These are phyloP conservation scores for Phaonia tiefii DNA, from an alignment of 2,888 invertebrate species.

Conservation along the genomic window DNA sequence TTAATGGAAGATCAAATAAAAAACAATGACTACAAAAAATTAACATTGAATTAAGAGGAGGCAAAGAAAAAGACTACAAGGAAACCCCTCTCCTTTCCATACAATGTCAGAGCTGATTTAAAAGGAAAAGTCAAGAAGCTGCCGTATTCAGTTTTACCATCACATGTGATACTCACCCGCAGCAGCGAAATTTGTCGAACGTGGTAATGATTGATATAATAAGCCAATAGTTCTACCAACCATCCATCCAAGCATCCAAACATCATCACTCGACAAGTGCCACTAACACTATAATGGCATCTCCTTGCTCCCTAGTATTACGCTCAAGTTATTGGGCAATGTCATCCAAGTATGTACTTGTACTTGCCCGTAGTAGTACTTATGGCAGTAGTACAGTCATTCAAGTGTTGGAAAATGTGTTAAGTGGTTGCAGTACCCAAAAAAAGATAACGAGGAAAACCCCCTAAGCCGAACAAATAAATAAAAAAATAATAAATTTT, in stretches of 20 bases:
- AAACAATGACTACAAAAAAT: slow-evolving; percentile 38
- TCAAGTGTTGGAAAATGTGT: slow-evolving; percentile 46
- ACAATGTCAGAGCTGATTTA: slow-evolving; percentile 41
- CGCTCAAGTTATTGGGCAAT: slow-evolving; percentile 62
- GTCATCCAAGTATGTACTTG: slow-evolving; percentile 59
- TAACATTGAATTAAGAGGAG: slow-evolving; percentile 60
- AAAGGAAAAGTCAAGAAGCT: too few species aligned
- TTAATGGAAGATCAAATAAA: slow-evolving; percentile 53
- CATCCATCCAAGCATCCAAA: slow-evolving; percentile 52
- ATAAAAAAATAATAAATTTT: too few species aligned
- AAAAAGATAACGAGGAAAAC: not conserved
- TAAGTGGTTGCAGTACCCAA: too few species aligned
- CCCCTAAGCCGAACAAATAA: too few species aligned
- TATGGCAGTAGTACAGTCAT: too few species aligned
- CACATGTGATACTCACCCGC: too few species aligned
- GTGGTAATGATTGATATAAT: too few species aligned
- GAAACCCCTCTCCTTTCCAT: slow-evolving; percentile 34
- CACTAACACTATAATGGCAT: slow-evolving; percentile 56
- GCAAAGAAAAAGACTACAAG: slow-evolving; percentile 37
- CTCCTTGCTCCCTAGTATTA: not conserved
- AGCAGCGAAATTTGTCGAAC: too few species aligned
- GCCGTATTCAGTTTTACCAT: too few species aligned
- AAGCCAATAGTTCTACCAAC: slow-evolving; percentile 55
- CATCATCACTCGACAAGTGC: slow-evolving; percentile 54
- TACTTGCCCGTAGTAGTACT: slow-evolving; percentile 3